Percentiles rank a stretch among this genome's conserved stretches.
phyloP scores from a whole-genome alignment of 1,140 invertebrate genomes.

The Maconellicoccus hirsutus region DNA sequence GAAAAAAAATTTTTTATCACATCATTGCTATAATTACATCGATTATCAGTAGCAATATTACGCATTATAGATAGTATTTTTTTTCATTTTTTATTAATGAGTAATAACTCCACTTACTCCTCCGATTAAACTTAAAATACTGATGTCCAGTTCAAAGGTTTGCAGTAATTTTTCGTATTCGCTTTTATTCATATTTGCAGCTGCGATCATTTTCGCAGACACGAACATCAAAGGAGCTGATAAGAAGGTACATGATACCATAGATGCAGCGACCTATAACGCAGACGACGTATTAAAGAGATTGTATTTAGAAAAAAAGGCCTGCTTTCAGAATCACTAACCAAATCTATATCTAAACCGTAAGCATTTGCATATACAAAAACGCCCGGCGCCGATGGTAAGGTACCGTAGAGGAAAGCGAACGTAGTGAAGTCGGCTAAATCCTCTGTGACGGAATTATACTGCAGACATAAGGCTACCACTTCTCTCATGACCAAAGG shows the following conservation, averaged over 20 bases:
- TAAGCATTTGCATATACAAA: slow-evolving; percentile 89
- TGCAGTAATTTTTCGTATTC: slow-evolving; percentile 64
- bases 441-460: slow-evolving; percentile 39
- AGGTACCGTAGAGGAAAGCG: slow-evolving; percentile 91
- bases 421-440: slow-evolving; percentile 80
- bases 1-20: neutral
- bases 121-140: slow-evolving; percentile 59
- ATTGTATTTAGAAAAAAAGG: neutral
- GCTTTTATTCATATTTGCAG: slow-evolving; percentile 49
- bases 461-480: slow-evolving; percentile 49
- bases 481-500: slow-evolving; percentile 79
- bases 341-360: slow-evolving; percentile 71
- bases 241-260: slow-evolving; percentile 87
- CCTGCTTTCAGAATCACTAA: slow-evolving; percentile 39
- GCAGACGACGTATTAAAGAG: slow-evolving; percentile 17
- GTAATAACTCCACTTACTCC: too few relatives aligned
- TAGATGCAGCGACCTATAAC: slow-evolving; percentile 69
- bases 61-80: too few relatives aligned
- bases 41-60: too few relatives aligned
- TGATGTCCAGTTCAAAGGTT: slow-evolving; percentile 68
- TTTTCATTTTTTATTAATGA: too few relatives aligned
- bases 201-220: slow-evolving; percentile 80
- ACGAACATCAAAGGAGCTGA: slow-evolving; percentile 91
- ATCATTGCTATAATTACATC: neutral
- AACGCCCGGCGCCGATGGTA: slow-evolving; percentile 86